Evolutionary conservation across 2,797 vertebrate genomes (phyloP), one percentile per base, ranked within the genome.

Genomic region (Falco novaeseelandiae): DNA sequence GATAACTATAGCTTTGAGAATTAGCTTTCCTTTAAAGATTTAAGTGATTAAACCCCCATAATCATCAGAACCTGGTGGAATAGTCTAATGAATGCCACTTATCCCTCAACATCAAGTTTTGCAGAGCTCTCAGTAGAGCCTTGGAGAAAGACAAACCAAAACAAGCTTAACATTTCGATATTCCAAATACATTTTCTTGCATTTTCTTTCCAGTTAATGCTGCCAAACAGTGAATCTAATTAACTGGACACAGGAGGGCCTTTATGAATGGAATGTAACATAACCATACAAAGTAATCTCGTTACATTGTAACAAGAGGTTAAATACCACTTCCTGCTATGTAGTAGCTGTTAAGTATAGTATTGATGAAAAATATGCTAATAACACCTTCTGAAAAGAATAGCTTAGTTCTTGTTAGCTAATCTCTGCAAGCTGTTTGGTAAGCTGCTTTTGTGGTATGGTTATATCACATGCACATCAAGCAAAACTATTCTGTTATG

Each of bases 351-450:
- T 90, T 96, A 91, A 97, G 94, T 92, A 55, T 91, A 96, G 92
- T 90, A 96, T 93, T 96, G 97, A 97, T 97, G 94, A 96, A 97
- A 97, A 96, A 97, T 97, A 95, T 97, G 96, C 93, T 95, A 96
- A 97, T 94, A 96, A 93, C 93, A 46, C 66, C 93, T 91, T 25
- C 89, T 80, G 89, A 78, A 83, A 96, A 86, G 89, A 92, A 97
- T 69, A 74, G 83, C 94, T 89, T 36, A 87, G 76, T 93, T 89
- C 96, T 96, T 87, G 91, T 49, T 51, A 63, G 92, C 92, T 95
- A 92, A 95, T 94, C 94, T 96, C 92, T 29, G 89, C 90, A 77
- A 91, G 90, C 92, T 59, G 84, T 25, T 88, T 71, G 72, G 83
- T 91, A 93, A 94, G 85, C 83, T 84, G 92, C 92, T 95, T 89